Percentiles rank a stretch among this genome's conserved stretches.
Conservation (phyloP, 2,888 invertebrate genomes). For the Calliphora vomitoria region DNA sequence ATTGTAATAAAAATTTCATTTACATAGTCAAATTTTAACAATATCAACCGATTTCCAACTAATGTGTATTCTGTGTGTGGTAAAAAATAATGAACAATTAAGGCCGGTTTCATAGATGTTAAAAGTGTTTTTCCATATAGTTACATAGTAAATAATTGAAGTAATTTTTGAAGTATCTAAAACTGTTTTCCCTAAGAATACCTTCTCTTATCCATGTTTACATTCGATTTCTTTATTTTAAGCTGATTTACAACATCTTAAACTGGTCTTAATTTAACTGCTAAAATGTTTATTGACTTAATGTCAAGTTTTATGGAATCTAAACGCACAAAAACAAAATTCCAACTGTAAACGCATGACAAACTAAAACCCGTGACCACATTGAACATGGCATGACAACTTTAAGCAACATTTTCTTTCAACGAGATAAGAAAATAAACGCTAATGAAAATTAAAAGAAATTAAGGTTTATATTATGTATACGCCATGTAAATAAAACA, state of each 20-base stretch:
- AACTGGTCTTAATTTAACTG: slow-evolving; percentile 50
- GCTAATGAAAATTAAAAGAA: neutral
- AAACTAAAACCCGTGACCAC: slow-evolving; percentile 29
- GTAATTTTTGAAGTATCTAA: too few relatives aligned
- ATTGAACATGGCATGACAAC: neutral
- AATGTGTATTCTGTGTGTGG: too few relatives aligned
- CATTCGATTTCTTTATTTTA: neutral
- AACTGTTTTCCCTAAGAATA: neutral
- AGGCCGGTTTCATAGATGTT: too few relatives aligned
- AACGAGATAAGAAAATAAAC: slow-evolving; percentile 22
- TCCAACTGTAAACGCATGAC: slow-evolving; percentile 4
- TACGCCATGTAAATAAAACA: slow-evolving; percentile 20
- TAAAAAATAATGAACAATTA: too few relatives aligned
- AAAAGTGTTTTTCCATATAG: too few relatives aligned
- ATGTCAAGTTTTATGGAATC: slow-evolving; percentile 67
- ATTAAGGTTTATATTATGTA: slow-evolving; percentile 36
- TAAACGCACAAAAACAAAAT: slow-evolving; percentile 23
- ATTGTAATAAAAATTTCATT: too few relatives aligned
- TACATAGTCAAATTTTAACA: too few relatives aligned
- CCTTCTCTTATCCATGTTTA: slow-evolving; percentile 7
- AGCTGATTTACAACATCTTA: slow-evolving; percentile 5
- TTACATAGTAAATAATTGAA: too few relatives aligned
- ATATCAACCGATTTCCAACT: too few relatives aligned
- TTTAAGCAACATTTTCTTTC: slow-evolving; percentile 33
- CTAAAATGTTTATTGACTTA: slow-evolving; percentile 45